Base-by-base conservation (phyloP, 2,113 vertebrate genomes). In the Coptodon rendalli region DNA sequence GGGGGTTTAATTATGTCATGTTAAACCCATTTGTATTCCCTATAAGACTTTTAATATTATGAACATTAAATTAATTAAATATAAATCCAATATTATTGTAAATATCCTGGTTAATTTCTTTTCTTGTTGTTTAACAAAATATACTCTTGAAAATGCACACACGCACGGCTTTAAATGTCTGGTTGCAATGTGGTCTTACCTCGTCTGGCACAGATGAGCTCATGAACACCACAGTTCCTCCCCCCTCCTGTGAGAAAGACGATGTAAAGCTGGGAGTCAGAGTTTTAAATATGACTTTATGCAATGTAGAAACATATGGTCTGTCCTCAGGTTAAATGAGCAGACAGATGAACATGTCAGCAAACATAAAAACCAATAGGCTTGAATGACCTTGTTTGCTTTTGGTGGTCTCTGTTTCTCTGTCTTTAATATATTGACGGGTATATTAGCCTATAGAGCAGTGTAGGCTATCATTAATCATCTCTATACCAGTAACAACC, bases 121-220 rank as follows among this genome's bases (percentile, higher is more conserved):
- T 73, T 45, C 13, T 73, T 17, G 14, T 10, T 10, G 22, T 73
- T 45, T 45, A 27, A 73, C 38, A 45, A 24, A 73, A 27, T 73
- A 45, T 73, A 45, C 22, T 29, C 9, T 48, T 73, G 68, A 73
- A 73, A 73, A 73, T 78, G 45, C 27, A 78, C 16, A 50, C 43
- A 76, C 4, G 27, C 27, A 31, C 5, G 2, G 24, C 50, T 76
- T 76, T 48, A 27, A 76, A 76, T 76, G 71, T 27, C 63, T 57
- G 45, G 6, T 27, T 50, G 19, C 71, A 52, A 59, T 5, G 7
- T 43, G 85, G 71, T 52, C 91, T 96, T 97, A 99, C 98, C 98
- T 98, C 98, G 97, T 89, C 98, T 97, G 93, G 98, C 98, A 95
- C 98, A 99, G 96, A 99, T 98, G 92, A 99, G 97, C 91, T 99